Evolutionary conservation across 2,797 vertebrate species (phyloP), one percentile per base, ranked within the genome.

Genomic region (Channallabes apus): DNA sequence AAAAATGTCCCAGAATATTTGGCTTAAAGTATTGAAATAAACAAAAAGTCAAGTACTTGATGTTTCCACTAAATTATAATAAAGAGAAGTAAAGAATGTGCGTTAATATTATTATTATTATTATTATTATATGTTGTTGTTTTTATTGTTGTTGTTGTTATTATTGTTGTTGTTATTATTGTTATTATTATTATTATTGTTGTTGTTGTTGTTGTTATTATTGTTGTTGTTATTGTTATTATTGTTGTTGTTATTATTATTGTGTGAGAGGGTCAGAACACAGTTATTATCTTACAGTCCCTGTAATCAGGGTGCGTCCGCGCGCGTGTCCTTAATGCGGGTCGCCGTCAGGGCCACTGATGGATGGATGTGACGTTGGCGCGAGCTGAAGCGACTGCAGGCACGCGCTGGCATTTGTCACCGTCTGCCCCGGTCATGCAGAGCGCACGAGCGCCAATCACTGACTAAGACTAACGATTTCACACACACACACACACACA

Each of bases 351-450:
- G 90, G 92, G 91, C 88, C 58, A 1, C 62, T 94, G 93, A 94
- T 93, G 92, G 92, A 94, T 94, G 92, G 35, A 72, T 72, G 69
- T 94, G 93, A 94, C 92, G 92, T 92, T 94, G 94, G 94, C 90
- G 84, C 92, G 92, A 94, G 92, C 93, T 93, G 92, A 94, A 94
- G 91, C 91, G 88, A 82, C 92, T 92, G 91, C 90, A 91, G 89
- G 92, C 92, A 91, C 92, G 91, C 91, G 91, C 91, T 92, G 93
- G 93, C 91, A 93, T 94, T 94, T 94, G 93, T 94, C 93, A 94
- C 22, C 24, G 41, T 51, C 91, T 92, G 93, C 91, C 91, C 90
- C 78, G 92, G 92, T 92, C 92, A 92, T 91, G 92, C 91, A 93
- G 92, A 93, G 93, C 91, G 90, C 91, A 86, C 89, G 84, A 88